Conservation (phyloP, 2,113 vertebrate genomes). For the Oncorhynchus clarkii region DNA sequence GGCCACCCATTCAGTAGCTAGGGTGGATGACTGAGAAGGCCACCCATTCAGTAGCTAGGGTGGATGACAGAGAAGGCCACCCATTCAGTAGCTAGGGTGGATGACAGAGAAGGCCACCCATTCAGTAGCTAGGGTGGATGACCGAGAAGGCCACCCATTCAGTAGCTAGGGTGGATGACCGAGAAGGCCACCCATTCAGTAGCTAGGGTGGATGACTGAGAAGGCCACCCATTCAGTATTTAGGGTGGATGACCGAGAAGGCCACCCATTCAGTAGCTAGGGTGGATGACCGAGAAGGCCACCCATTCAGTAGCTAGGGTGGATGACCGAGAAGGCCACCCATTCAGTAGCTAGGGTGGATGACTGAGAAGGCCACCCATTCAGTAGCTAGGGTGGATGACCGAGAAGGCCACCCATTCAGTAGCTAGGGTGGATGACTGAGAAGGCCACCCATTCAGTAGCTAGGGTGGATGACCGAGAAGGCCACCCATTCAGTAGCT, state of each 20-base stretch:
- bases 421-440: conserved; percentile 3
- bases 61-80: no score
- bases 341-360: conserved; percentile 31
- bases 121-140: no score
- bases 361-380: conserved; percentile 16
- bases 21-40: no score
- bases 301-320: conserved; percentile 37
- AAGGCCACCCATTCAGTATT: conserved; percentile 33
- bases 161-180: no score
- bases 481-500: conserved; percentile 31
- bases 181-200: no score
- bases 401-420: conserved; percentile 31
- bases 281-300: background rate
- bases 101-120: no score
- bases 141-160: no score
- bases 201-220: conserved; percentile 1
- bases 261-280: conserved; percentile 35
- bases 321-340: background rate
- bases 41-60: no score
- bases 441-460: conserved; percentile 30
- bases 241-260: background rate
- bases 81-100: no score
- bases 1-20: no score
- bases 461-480: conserved; percentile 3
- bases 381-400: conserved; percentile 26